phyloP scores from a whole-genome alignment of 2,113 vertebrate species.

The Lathamus discolor region DNA sequence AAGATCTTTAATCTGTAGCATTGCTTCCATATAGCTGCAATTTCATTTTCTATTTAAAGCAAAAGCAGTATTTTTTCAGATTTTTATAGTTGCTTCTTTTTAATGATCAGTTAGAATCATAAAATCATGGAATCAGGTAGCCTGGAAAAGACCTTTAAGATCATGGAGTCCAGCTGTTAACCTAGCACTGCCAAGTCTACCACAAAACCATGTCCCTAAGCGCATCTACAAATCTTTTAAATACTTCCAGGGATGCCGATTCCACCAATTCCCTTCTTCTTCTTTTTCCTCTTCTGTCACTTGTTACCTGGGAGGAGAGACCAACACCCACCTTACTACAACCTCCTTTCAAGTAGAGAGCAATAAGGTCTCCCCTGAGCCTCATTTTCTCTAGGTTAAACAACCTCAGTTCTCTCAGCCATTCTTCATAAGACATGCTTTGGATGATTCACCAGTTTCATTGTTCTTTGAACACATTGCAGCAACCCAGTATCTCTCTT shows the following conservation, averaged over 20 bases:
- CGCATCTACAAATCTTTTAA: not conserved
- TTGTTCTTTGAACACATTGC: not conserved
- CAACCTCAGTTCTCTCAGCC: not conserved
- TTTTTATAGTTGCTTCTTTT: not conserved
- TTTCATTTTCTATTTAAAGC: not conserved
- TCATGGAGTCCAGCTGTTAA: not conserved
- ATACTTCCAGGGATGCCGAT: not conserved
- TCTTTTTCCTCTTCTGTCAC: not conserved
- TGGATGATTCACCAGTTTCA: not conserved
- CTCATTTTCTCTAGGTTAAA: not conserved
- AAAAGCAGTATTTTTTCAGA: not conserved
- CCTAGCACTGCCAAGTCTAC: not conserved
- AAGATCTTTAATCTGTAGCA: not conserved
- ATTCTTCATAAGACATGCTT: not conserved
- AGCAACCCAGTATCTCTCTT: too few relatives aligned
- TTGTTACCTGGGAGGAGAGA: accelerated
- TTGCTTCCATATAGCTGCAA: not conserved
- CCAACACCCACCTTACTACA: not conserved
- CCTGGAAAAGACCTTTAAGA: not conserved
- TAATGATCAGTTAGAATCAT: not conserved
- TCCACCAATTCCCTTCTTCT: too few relatives aligned
- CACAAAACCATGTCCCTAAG: not conserved
- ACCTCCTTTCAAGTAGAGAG: not conserved
- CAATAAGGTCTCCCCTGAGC: not conserved
- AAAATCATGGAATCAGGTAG: not conserved